Evolutionary conservation across 2,113 vertebrate genomes (phyloP).

Genomic region (Gasterosteus nipponicus): DNA sequence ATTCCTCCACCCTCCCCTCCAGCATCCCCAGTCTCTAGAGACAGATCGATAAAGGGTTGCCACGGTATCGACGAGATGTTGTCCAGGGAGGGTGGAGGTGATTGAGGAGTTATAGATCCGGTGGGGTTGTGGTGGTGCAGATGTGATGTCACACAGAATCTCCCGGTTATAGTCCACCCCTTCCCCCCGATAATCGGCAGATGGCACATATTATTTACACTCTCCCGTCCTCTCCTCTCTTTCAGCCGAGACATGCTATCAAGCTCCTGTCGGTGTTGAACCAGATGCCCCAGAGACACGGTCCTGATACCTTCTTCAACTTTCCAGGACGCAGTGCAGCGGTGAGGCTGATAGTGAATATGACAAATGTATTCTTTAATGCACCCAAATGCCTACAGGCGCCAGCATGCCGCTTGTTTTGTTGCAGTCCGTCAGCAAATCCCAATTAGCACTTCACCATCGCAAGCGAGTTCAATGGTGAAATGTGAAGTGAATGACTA

Average conservation of each 20-base stretch:
- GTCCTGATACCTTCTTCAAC: constrained; percentile 99
- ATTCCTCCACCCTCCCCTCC: constrained; percentile 41
- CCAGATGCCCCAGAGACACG: constrained; percentile 99
- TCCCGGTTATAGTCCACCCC: background rate
- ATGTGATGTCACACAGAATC: constrained; percentile 56
- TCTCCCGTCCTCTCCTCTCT: background rate
- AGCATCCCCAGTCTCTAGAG: constrained; percentile 51
- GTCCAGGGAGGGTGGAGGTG: constrained; percentile 54
- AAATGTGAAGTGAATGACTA: constrained; percentile 21
- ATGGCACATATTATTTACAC: constrained; percentile 33
- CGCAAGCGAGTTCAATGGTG: background rate
- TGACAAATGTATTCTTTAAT: background rate
- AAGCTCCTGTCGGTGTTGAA: constrained; percentile 98
- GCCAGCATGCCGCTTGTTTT: background rate
- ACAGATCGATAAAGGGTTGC: constrained; percentile 76
- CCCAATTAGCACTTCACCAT: constrained; percentile 5
- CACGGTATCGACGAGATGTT: constrained; percentile 74
- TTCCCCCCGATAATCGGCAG: constrained; percentile 24
- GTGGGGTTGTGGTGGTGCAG: constrained; percentile 56
- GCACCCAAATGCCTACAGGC: background rate
- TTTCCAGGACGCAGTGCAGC: constrained; percentile 99
- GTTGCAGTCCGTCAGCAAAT: constrained; percentile 25
- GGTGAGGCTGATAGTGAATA: constrained; percentile 80
- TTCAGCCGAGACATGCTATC: constrained; percentile 95
- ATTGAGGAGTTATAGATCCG: constrained; percentile 80